Conservation (phyloP, 2,113 vertebrate species). For the Phylloscopus trochiloides region DNA sequence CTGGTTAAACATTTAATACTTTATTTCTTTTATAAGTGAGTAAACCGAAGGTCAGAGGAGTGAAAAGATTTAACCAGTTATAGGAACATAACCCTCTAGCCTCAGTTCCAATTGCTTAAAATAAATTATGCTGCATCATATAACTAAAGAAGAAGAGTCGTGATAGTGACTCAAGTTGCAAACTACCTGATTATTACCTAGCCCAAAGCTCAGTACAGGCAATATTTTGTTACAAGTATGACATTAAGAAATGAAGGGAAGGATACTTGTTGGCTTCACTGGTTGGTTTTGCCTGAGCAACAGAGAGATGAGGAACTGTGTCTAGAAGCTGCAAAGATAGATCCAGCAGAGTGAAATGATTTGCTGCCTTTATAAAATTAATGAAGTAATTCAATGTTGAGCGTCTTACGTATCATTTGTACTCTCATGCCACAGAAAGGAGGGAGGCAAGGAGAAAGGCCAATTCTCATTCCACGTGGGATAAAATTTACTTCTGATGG, state of each 20-base stretch:
- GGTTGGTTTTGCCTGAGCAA: neutral
- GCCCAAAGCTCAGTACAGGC: neutral
- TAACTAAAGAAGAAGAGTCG: neutral
- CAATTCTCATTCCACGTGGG: neutral
- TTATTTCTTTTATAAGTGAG: neutral
- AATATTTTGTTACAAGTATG: neutral
- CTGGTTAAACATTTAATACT: neutral
- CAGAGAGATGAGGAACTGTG: neutral
- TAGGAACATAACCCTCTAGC: neutral
- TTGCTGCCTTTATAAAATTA: neutral
- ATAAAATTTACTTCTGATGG: neutral
- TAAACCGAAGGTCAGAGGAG: neutral
- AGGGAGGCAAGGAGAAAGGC: neutral
- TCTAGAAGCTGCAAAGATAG: neutral
- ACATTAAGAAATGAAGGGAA: neutral
- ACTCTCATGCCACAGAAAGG: neutral
- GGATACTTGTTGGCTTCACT: neutral
- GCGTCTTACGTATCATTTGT: accelerated
- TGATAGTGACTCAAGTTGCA: neutral
- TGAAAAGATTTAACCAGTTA: neutral
- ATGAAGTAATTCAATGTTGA: neutral
- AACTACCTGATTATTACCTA: neutral
- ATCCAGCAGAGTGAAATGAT: neutral
- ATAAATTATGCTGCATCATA: neutral
- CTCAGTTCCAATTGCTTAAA: neutral